phyloP scores from a whole-genome alignment of 1,140 invertebrate species.

The Drosophila ficusphila region DNA sequence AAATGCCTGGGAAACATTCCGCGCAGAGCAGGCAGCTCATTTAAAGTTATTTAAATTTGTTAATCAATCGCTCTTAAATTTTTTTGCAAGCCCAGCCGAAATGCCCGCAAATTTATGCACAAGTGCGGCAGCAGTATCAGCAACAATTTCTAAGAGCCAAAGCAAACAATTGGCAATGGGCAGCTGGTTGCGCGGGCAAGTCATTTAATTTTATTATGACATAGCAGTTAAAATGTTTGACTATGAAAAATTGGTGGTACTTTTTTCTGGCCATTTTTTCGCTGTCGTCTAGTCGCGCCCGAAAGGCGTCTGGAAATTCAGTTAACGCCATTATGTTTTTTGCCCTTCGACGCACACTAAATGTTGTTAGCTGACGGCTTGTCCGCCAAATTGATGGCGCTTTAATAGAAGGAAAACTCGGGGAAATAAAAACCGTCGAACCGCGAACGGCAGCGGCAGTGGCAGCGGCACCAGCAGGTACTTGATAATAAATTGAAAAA shows the following conservation, averaged over 20 bases:
- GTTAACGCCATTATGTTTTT: conserved; percentile 55
- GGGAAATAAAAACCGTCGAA: conserved; percentile 55
- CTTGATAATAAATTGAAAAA: conserved; percentile 77
- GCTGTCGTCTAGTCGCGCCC: conserved; percentile 8
- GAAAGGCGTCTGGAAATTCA: conserved; percentile 51
- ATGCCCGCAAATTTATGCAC: conserved; percentile 26
- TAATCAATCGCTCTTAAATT: neutral
- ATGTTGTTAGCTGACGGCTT: conserved; percentile 32
- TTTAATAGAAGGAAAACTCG: conserved; percentile 69
- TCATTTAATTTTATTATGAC: conserved; percentile 75
- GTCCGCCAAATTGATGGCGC: conserved; percentile 61
- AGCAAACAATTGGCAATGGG: conserved; percentile 26
- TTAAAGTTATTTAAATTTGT: neutral
- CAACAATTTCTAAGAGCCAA: conserved; percentile 8
- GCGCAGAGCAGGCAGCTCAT: neutral
- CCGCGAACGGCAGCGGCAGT: conserved; percentile 33
- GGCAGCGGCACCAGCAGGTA: conserved; percentile 50
- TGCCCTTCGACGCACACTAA: conserved; percentile 48
- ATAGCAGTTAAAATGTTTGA: conserved; percentile 61
- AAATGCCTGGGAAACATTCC: conserved; percentile 36
- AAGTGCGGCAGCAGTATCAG: conserved; percentile 7
- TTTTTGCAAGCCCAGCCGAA: neutral
- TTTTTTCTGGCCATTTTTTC: conserved; percentile 6
- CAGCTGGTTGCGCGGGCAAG: conserved; percentile 29
- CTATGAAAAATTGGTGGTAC: conserved; percentile 65